Percentiles rank a stretch among this genome's conserved stretches.
These are phyloP conservation scores for Lucilia sericata DNA, from an alignment of 1,140 invertebrate species.

Conservation along the genomic window DNA sequence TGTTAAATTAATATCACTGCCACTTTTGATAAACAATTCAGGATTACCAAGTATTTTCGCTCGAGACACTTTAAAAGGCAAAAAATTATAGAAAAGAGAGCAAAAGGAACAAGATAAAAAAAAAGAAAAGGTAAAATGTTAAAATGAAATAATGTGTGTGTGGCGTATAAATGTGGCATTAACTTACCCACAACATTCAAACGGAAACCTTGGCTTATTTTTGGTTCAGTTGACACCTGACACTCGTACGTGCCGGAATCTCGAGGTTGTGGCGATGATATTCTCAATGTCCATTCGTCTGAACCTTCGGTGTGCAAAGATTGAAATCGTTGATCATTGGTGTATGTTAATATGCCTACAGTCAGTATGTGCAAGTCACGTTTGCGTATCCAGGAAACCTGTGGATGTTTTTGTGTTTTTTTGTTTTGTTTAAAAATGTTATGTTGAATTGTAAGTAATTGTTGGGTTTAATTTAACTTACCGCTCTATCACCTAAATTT, in stretches of 20 bases:
- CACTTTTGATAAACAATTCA: slow-evolving; percentile 88
- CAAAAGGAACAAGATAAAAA: slow-evolving; percentile 29
- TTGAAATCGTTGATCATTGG: slow-evolving; percentile 80
- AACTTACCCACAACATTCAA: slow-evolving; percentile 86
- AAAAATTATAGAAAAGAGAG: background rate
- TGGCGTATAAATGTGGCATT: background rate
- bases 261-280: slow-evolving; percentile 81
- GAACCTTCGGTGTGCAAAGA: slow-evolving; percentile 85
- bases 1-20: slow-evolving; percentile 91
- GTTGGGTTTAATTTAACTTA: slow-evolving; percentile 69
- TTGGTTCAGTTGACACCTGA: slow-evolving; percentile 88
- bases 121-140: slow-evolving; percentile 3
- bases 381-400: slow-evolving; percentile 84
- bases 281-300: slow-evolving; percentile 89
- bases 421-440: background rate
- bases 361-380: slow-evolving; percentile 81
- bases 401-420: background rate
- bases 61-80: slow-evolving; percentile 81
- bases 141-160: background rate
- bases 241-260: slow-evolving; percentile 85
- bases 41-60: slow-evolving; percentile 88
- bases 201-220: slow-evolving; percentile 84
- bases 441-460: background rate
- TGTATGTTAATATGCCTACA: slow-evolving; percentile 80
- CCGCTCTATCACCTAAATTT: slow-evolving; percentile 88